Evolutionary conservation across 1,140 invertebrate genomes (phyloP).

Genomic region (Pantala flavescens): DNA sequence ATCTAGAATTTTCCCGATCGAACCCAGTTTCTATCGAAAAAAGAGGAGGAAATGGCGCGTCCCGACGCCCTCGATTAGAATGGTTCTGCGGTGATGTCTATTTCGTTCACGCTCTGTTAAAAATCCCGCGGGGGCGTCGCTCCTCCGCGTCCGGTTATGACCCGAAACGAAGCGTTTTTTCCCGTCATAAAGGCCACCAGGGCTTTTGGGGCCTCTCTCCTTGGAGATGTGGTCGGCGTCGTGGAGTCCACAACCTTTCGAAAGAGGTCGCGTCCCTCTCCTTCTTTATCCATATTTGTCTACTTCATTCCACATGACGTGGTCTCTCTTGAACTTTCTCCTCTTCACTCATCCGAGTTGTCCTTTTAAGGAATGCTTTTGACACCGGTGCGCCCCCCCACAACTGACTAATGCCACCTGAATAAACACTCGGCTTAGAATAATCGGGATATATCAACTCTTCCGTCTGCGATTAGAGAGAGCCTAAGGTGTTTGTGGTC

Average conservation of each 20-base stretch:
- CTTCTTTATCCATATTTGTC: neutral
- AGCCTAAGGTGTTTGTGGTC: too few species aligned
- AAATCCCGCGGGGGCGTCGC: too few species aligned
- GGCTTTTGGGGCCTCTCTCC: neutral
- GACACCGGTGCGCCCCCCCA: neutral
- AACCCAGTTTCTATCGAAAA: too few species aligned
- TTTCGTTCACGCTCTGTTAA: too few species aligned
- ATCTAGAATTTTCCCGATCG: too few species aligned
- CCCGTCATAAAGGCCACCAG: neutral
- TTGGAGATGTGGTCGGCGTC: neutral
- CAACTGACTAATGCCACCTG: slow-evolving; percentile 1
- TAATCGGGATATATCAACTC: neutral
- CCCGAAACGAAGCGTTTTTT: slow-evolving; percentile 5
- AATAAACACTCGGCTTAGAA: neutral
- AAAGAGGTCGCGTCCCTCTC: neutral
- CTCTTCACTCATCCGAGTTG: neutral
- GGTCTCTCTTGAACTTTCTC: neutral
- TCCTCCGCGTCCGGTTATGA: slow-evolving; percentile 2
- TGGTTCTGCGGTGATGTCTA: too few species aligned
- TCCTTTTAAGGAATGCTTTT: slow-evolving; percentile 2
- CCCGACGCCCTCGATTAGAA: too few species aligned
- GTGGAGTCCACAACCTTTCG: slow-evolving; percentile 3
- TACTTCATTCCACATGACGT: slow-evolving; percentile 1
- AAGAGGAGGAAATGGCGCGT: too few species aligned
- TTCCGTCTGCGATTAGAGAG: too few species aligned